Base-by-base conservation (phyloP, 2,113 vertebrate genomes). In the Pyxicephalus adspersus region DNA sequence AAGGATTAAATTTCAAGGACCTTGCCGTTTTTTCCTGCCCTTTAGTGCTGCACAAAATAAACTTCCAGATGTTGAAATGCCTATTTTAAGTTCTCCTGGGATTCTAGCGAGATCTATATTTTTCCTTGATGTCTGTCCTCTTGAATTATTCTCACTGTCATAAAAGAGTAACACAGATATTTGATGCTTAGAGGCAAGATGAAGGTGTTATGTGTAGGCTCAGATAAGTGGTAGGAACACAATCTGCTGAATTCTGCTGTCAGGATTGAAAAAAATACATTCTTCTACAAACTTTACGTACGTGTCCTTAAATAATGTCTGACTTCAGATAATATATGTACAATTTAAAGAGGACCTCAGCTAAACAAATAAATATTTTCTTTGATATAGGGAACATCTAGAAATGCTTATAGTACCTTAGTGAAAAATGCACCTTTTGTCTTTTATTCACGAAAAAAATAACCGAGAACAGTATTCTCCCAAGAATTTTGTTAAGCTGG, bases 121-220 rank as follows among this genome's bases (percentile, higher is more conserved):
- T 23, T 54, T 77, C 26, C 63, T 77, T 66, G 63, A 77, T 66
- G 20, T 34, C 45, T 55, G 63, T 65, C 76, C 15, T 34, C n/a
- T 17, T 77, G 60, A 28, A 77, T 77, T 65, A 65, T 26, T 64
- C 60, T 64, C 74, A 52, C 75, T 64, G 60, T 65, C 60, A 65
- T 22, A 65, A 16, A 15, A 29, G 26, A 77, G 61, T 19, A 31
- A 23, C 11, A 5, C 1, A 20, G 20, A 65, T 65, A 28, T 52
- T 29, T 54, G 25, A 54, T 5, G 57, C 75, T 77, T 9, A 22
- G 38, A 65, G 61, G 61, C 11, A 31, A 54, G 23, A 51, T 29
- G 45, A 52, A 77, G 75, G 61, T 65, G 75, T 76, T 51, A 28
- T 23, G 18, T 76, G 25, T 64, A 52, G 58, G 26, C 74, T 45